A percentile compares a stretch with the other conserved stretches of the same genome.
These are phyloP conservation scores for Tympanoctomys barrerae DNA, from an alignment of 2,797 vertebrate genomes.

Conservation along the genomic window DNA sequence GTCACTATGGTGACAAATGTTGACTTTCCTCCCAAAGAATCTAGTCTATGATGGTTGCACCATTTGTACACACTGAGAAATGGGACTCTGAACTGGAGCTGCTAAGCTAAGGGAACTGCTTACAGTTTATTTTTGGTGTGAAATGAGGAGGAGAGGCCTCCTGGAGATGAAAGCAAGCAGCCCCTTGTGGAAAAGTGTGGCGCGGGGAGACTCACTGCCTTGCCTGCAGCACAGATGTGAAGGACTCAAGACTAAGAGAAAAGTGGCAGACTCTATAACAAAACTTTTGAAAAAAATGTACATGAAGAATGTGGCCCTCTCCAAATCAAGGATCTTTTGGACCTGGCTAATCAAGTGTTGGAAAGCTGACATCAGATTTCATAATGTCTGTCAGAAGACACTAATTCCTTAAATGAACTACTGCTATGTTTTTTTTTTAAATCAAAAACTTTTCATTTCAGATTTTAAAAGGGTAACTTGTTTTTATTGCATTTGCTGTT, in stretches of 20 bases:
- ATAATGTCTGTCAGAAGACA: conserved; percentile 89
- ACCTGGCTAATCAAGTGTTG: conserved; percentile 84
- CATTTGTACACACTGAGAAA: conserved; percentile 84
- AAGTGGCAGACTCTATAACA: conserved; percentile 69
- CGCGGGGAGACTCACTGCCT: conserved; percentile 85
- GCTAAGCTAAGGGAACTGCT: conserved; percentile 87
- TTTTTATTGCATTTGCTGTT: conserved; percentile 95
- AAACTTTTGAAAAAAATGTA: conserved; percentile 80
- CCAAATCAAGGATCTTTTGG: conserved; percentile 80
- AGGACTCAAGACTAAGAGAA: conserved; percentile 79
- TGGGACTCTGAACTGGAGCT: conserved; percentile 88
- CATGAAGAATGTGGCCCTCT: conserved; percentile 86
- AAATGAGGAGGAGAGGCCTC: conserved; percentile 83
- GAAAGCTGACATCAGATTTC: conserved; percentile 90
- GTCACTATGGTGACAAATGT: conserved; percentile 99
- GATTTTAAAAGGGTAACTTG: conserved; percentile 94
- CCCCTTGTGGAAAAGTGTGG: conserved; percentile 72
- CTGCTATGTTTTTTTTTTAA: conserved; percentile 91
- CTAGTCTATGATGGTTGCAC: conserved; percentile 96
- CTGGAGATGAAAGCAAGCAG: conserved; percentile 76
- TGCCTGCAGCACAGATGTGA: conserved; percentile 83
- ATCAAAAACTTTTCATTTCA: conserved; percentile 94
- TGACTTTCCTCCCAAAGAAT: conserved; percentile 99
- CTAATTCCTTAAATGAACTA: conserved; percentile 92
- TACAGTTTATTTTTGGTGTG: conserved; percentile 71